A percentile compares a stretch with the other conserved stretches of the same genome.
Conservation (phyloP, 1,140 invertebrate genomes). For the Chironomus tepperi region DNA sequence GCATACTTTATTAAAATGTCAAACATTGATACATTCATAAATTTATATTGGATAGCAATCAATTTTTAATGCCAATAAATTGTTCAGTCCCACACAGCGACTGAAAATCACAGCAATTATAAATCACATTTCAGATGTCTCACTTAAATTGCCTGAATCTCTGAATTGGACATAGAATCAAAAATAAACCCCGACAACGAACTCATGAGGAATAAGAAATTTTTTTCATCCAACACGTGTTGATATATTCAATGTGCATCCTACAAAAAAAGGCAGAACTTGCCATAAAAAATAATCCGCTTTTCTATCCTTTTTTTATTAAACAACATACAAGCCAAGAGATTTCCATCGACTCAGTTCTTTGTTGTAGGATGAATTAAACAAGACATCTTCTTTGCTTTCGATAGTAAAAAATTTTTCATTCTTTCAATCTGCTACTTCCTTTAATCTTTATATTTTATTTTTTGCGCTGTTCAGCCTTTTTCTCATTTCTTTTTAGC, state of each 20-base stretch:
- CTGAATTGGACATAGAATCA: too few relatives aligned
- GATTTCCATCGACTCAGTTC: background rate
- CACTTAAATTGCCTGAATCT: too few relatives aligned
- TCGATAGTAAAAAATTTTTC: background rate
- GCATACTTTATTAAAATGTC: too few relatives aligned
- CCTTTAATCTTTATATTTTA: background rate
- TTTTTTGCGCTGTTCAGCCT: background rate
- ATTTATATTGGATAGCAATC: too few relatives aligned
- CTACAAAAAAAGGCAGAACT: too few relatives aligned
- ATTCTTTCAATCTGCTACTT: background rate
- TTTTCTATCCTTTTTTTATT: constrained; percentile 6
- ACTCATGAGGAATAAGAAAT: background rate
- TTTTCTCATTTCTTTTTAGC: background rate
- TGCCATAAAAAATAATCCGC: background rate
- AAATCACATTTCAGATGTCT: too few relatives aligned
- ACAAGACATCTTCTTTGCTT: background rate
- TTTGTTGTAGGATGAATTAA: constrained; percentile 2
- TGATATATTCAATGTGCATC: too few relatives aligned
- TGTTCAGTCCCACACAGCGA: too few relatives aligned
- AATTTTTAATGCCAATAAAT: too few relatives aligned
- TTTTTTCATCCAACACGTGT: background rate
- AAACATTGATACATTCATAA: too few relatives aligned
- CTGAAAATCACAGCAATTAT: too few relatives aligned
- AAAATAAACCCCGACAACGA: too few relatives aligned
- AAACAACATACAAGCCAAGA: background rate